phyloP scores from a whole-genome alignment of 2,113 vertebrate genomes.

The Marmota flaviventris region DNA sequence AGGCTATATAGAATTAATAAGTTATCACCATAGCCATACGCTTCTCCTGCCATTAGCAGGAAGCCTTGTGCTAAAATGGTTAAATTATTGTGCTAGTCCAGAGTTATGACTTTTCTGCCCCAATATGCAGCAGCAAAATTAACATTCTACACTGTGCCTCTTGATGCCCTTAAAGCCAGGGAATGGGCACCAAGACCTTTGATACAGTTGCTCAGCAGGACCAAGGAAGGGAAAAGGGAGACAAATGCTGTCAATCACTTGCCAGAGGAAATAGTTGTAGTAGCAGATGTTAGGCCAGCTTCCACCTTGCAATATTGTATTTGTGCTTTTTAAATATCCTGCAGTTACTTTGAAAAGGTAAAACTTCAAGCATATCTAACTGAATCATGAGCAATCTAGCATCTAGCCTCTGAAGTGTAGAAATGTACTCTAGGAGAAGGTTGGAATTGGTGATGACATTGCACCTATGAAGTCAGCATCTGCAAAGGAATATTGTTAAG shows the following conservation, averaged over 20 bases:
- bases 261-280: not conserved
- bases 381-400: not conserved
- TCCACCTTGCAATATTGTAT: not conserved
- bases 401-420: not conserved
- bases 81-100: not conserved
- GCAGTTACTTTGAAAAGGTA: not conserved
- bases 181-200: not conserved
- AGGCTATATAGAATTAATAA: not conserved
- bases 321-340: constrained; percentile 43
- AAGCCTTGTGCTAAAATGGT: not conserved
- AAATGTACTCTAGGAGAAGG: not conserved
- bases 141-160: not conserved
- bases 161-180: not conserved
- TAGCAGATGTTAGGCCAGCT: not conserved
- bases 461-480: not conserved
- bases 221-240: accelerated
- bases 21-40: accelerated
- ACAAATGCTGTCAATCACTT: not conserved
- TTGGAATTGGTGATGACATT: not conserved
- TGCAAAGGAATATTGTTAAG: not conserved
- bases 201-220: not conserved
- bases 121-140: not conserved
- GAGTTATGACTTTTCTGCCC: not conserved
- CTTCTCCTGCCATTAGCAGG: not conserved
- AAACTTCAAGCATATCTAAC: not conserved